These are phyloP conservation scores for Frankliniella fusca DNA, from an alignment of 2,888 invertebrate species.

Conservation along the genomic window DNA sequence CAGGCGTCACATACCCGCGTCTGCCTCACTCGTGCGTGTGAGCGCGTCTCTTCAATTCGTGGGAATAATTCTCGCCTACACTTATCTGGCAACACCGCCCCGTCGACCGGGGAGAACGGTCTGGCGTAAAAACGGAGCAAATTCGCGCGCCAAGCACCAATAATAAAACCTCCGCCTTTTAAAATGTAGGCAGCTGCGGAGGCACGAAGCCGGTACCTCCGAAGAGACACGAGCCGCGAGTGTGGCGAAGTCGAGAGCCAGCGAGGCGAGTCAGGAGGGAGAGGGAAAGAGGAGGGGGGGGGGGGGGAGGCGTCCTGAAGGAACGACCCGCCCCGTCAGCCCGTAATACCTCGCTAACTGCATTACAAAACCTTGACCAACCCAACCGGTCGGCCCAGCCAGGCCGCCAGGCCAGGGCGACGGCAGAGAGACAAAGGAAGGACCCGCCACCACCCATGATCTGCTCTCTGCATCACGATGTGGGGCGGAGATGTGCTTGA, in stretches of 20 bases:
- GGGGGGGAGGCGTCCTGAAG: not conserved
- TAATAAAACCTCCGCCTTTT: no score
- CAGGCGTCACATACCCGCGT: no score
- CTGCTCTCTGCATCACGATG: no score
- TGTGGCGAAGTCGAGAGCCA: not conserved
- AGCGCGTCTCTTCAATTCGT: no score
- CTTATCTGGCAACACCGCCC: no score
- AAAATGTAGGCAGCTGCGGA: not conserved
- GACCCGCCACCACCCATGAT: not conserved
- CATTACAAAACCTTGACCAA: conserved; percentile 21
- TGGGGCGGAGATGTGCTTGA: no score
- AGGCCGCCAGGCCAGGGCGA: not conserved
- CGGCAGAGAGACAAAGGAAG: not conserved
- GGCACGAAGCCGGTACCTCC: no score
- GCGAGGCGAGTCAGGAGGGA: not conserved
- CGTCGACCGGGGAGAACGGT: no score
- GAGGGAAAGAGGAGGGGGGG: not conserved
- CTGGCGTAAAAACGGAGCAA: no score
- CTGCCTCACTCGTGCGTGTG: no score
- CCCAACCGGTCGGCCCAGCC: conserved; percentile 30
- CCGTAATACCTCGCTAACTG: conserved; percentile 8
- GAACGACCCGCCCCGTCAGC: not conserved
- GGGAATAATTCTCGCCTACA: no score
- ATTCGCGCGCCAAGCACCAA: no score
- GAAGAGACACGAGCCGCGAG: not conserved